These are phyloP conservation scores for Tipula unca DNA, from an alignment of 2,888 invertebrate genomes.

Conservation along the genomic window DNA sequence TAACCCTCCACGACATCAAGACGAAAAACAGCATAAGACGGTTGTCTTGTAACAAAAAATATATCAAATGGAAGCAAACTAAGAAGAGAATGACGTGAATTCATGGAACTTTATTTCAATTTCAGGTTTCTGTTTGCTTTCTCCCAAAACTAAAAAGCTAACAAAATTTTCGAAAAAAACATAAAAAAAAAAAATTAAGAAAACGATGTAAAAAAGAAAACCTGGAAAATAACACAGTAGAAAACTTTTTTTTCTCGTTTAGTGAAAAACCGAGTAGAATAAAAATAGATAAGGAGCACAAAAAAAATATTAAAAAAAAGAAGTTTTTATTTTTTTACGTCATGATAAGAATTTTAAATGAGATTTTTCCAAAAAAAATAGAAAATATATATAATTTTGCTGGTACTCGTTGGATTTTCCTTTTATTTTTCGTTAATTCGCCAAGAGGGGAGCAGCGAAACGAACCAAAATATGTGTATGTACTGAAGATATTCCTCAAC, in stretches of 20 bases:
- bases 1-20: not conserved
- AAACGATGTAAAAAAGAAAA: not conserved
- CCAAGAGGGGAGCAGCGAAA: not conserved
- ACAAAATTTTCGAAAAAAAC: not conserved
- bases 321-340: slow-evolving; percentile 4
- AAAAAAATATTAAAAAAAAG: not conserved
- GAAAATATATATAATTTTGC: not conserved
- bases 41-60: not conserved
- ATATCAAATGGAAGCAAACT: not conserved
- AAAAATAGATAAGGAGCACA: not conserved
- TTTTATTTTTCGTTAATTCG: not conserved
- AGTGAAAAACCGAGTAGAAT: not conserved
- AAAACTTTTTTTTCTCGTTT: not conserved
- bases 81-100: not conserved
- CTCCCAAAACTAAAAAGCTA: not conserved
- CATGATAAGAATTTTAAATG: slow-evolving; percentile 14
- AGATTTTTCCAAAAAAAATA: not conserved
- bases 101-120: slow-evolving; percentile 8
- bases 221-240: not conserved
- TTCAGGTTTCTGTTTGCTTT: not conserved
- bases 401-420: not conserved
- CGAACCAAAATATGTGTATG: not conserved
- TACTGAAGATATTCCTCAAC: not conserved
- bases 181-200: not conserved
- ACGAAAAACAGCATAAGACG: not conserved